Percentiles rank a stretch among this genome's conserved stretches.
Evolutionary conservation across 2,797 vertebrate genomes (phyloP).

Genomic region (Tachyglossus aculeatus): DNA sequence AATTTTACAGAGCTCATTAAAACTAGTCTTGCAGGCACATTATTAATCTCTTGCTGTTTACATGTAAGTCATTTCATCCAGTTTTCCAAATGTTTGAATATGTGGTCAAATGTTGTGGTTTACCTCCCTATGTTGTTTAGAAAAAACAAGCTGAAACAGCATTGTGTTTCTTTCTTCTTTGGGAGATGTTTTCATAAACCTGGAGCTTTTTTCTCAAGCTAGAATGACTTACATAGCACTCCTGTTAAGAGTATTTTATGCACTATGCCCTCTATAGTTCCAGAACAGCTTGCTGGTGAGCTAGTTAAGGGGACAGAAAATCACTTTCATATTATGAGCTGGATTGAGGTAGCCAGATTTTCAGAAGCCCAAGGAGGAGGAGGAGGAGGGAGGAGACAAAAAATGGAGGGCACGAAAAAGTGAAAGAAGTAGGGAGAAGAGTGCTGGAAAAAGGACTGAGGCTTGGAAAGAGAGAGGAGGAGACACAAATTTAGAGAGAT

Average conservation of each 20-base stretch:
- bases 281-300: not conserved
- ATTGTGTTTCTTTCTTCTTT: not conserved
- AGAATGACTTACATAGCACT: not conserved
- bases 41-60: conserved; percentile 39
- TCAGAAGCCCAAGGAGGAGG: not conserved
- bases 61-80: conserved; percentile 6
- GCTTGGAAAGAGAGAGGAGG: not conserved
- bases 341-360: no score
- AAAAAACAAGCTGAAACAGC: conserved; percentile 18
- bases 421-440: not conserved
- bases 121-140: conserved; percentile 71
- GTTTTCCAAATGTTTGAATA: conserved; percentile 48
- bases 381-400: not conserved
- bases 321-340: not conserved
- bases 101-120: conserved; percentile 59
- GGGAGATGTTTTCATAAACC: not conserved
- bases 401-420: not conserved
- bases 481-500: no score
- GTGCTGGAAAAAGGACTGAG: not conserved
- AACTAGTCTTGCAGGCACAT: conserved; percentile 28
- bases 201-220: not conserved
- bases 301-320: not conserved
- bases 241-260: not conserved
- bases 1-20: conserved; percentile 27
- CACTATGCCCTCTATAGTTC: not conserved